phyloP scores from a whole-genome alignment of 2,113 vertebrate species.

The Grammomys dolichurus region DNA sequence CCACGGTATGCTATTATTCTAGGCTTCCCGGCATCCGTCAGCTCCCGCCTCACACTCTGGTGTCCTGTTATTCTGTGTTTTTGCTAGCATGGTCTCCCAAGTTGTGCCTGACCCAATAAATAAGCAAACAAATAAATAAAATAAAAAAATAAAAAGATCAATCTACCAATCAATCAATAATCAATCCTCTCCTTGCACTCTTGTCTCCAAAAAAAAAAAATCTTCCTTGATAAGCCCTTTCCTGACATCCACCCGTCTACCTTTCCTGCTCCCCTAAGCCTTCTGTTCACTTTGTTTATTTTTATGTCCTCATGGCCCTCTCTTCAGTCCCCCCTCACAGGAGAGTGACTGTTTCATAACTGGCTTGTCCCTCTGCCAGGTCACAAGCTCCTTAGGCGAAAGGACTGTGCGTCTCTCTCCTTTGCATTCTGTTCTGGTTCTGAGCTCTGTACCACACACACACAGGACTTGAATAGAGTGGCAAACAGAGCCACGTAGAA shows the following conservation, averaged over 20 bases:
- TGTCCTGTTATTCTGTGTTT: not conserved
- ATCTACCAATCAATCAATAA: too few relatives aligned
- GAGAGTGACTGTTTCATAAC: constrained; percentile 7
- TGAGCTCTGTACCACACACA: not conserved
- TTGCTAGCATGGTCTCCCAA: not conserved
- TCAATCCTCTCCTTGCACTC: not conserved
- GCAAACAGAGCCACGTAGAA: not conserved
- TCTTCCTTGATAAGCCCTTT: constrained; percentile 30
- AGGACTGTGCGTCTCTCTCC: constrained; percentile 58
- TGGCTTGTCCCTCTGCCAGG: not conserved
- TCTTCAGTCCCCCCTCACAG: not conserved
- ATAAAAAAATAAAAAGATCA: not conserved
- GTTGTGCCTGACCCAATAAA: not conserved
- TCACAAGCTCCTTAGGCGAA: constrained; percentile 46
- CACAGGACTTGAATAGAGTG: constrained; percentile 28
- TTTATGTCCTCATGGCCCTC: constrained; percentile 26
- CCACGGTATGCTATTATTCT: not conserved
- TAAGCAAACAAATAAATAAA: too few relatives aligned
- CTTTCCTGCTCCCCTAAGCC: not conserved
- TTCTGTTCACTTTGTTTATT: constrained; percentile 23
- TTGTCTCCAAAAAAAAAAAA: not conserved
- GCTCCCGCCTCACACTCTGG: not conserved
- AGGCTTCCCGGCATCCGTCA: not conserved
- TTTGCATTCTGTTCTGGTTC: constrained; percentile 53
- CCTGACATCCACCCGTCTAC: not conserved